Conservation (phyloP, 2,797 vertebrate species). For the Eutrigla gurnardus region DNA sequence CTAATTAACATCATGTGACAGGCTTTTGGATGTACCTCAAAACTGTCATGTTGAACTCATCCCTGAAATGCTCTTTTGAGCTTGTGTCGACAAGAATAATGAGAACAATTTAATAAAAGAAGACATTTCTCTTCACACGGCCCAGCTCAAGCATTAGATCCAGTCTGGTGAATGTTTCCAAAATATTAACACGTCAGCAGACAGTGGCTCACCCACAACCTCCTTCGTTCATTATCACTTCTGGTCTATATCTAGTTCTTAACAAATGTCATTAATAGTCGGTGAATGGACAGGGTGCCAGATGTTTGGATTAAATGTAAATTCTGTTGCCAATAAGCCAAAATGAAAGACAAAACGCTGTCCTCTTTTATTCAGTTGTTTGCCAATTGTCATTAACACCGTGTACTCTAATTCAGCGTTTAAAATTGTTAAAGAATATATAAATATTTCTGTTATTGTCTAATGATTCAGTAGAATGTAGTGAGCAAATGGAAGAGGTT, state of each 20-base stretch:
- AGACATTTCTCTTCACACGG: neutral
- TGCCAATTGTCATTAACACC: constrained; percentile 70
- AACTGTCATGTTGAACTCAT: constrained; percentile 3
- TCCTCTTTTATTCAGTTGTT: constrained; percentile 55
- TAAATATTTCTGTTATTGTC: constrained; percentile 66
- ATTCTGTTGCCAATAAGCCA: constrained; percentile 68
- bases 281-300: constrained; percentile 20
- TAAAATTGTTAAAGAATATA: constrained; percentile 70
- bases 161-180: constrained; percentile 12
- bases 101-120: neutral
- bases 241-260: constrained; percentile 33
- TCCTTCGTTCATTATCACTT: constrained; percentile 19
- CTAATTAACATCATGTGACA: constrained; percentile 14
- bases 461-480: constrained; percentile 69
- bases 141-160: neutral
- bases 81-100: constrained; percentile 3
- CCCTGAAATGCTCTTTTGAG: constrained; percentile 28
- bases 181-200: constrained; percentile 10
- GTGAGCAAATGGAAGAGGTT: constrained; percentile 62
- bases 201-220: constrained; percentile 10
- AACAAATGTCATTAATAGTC: constrained; percentile 40
- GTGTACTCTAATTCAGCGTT: constrained; percentile 68
- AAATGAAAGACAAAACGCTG: constrained; percentile 55
- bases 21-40: constrained; percentile 19
- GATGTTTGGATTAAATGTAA: constrained; percentile 44